These are phyloP conservation scores for Oreotrochilus melanogaster DNA, from an alignment of 2,113 vertebrate genomes.

Conservation along the genomic window DNA sequence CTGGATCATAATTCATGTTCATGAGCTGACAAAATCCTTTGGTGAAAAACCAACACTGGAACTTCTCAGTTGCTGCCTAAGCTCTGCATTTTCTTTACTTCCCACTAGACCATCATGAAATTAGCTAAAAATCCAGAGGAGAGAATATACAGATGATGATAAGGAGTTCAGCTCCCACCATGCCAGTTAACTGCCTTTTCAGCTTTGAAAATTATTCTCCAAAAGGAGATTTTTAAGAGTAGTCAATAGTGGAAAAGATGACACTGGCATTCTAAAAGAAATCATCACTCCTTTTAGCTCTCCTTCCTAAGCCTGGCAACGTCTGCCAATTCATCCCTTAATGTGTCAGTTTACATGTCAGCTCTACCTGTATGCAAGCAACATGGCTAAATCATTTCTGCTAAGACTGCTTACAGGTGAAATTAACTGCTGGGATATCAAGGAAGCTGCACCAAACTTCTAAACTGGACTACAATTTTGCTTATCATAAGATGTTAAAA, in stretches of 20 bases:
- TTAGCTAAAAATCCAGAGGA: background rate
- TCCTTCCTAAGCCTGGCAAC: background rate
- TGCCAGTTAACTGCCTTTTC: background rate
- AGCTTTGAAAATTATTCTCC: background rate
- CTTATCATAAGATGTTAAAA: background rate
- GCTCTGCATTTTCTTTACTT: background rate
- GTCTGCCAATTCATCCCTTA: background rate
- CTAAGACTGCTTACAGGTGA: background rate
- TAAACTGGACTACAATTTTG: background rate
- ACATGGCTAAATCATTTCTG: background rate
- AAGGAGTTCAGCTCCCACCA: background rate
- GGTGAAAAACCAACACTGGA: background rate
- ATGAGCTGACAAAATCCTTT: background rate
- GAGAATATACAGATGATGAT: background rate
- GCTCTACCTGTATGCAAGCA: background rate
- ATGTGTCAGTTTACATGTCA: background rate
- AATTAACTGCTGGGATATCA: background rate
- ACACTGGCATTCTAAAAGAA: background rate
- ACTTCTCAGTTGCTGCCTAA: background rate
- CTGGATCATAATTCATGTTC: background rate
- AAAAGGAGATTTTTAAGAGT: background rate
- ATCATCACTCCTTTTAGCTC: background rate
- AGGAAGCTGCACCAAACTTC: background rate
- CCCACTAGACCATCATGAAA: background rate
- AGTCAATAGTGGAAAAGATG: background rate